Conservation (phyloP, 2,888 invertebrate species). For the Leptothorax acervorum region DNA sequence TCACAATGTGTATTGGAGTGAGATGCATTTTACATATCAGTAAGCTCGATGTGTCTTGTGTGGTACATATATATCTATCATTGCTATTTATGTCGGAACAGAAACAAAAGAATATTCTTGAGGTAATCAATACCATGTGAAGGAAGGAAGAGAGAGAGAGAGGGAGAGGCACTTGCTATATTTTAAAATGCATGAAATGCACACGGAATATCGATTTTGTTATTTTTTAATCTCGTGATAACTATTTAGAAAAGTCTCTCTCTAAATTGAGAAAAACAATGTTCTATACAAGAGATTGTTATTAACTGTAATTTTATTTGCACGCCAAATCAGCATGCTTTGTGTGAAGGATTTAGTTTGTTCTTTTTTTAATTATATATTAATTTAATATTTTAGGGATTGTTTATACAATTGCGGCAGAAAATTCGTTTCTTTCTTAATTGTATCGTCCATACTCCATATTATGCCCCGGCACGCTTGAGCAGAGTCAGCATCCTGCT, state of each 20-base stretch:
- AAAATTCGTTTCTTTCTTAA: not conserved
- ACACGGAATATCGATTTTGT: not conserved
- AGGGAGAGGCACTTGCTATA: not conserved
- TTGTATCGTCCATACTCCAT: not conserved
- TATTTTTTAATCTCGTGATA: not conserved
- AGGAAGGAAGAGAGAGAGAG: not conserved
- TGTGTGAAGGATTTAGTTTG: not conserved
- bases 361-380: not conserved
- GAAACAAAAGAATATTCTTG: constrained; percentile 37
- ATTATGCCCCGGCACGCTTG: not conserved
- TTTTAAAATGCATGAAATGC: constrained; percentile 1
- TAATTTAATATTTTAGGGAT: not conserved
- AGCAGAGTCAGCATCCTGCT: not conserved
- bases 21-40: not conserved
- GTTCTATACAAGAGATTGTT: not conserved
- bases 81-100: constrained; percentile 32
- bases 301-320: not conserved
- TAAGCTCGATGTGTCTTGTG: not conserved
- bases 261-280: not conserved
- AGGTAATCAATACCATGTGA: constrained; percentile 38
- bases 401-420: not conserved
- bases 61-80: constrained; percentile 27
- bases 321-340: not conserved
- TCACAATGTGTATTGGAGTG: not conserved
- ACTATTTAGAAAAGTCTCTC: not conserved